These are phyloP conservation scores for Pteria penguin DNA, from an alignment of 2,888 invertebrate species.

Conservation along the genomic window DNA sequence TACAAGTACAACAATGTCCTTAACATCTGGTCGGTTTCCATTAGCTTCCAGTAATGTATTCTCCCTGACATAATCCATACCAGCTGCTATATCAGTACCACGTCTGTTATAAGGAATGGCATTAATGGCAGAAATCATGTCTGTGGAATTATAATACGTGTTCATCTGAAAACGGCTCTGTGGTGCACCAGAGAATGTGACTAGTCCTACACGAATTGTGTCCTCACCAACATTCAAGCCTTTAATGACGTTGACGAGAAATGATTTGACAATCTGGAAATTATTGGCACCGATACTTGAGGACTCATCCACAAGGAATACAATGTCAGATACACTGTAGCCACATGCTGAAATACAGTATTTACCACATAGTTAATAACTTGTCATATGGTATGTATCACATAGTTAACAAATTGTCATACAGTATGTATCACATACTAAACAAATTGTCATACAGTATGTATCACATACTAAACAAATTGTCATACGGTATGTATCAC, in stretches of 20 bases:
- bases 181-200: not conserved
- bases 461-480: too few species aligned
- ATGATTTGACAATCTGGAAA: not conserved
- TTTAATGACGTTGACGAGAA: slow-evolving; percentile 10
- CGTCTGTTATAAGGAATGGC: not conserved
- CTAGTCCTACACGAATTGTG: slow-evolving; percentile 10
- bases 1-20: slow-evolving; percentile 9
- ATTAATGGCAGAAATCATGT: not conserved
- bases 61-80: slow-evolving; percentile 2
- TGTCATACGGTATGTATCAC: too few species aligned
- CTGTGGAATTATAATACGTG: not conserved
- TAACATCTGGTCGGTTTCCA: slow-evolving; percentile 20
- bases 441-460: too few species aligned
- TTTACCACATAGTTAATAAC: too few species aligned
- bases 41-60: not conserved
- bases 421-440: too few species aligned
- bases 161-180: slow-evolving; percentile 7
- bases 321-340: slow-evolving; percentile 26
- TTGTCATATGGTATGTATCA: too few species aligned
- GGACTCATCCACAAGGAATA: slow-evolving; percentile 24
- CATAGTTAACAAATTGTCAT: too few species aligned
- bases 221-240: slow-evolving; percentile 18
- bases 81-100: slow-evolving; percentile 17
- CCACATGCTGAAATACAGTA: slow-evolving; percentile 21
- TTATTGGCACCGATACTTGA: slow-evolving; percentile 16